Evolutionary conservation across 2,888 invertebrate genomes (phyloP).

Genomic region (Catocala sponsa): DNA sequence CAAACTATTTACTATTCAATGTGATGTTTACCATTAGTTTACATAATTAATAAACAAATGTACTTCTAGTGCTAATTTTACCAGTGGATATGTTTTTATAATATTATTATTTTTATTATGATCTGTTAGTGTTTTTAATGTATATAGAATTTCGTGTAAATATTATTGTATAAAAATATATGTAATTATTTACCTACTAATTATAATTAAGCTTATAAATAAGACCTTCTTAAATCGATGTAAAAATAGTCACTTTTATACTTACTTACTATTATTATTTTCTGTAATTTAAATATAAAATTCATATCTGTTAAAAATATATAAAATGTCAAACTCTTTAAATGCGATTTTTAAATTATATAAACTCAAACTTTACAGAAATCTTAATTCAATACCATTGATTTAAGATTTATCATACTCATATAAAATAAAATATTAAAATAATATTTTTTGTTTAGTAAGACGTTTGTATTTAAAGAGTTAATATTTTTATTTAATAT

Average conservation of each 20-base stretch:
- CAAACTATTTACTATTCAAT: constrained; percentile 41
- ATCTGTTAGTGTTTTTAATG: constrained; percentile 74
- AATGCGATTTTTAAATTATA: background rate
- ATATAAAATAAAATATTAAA: too few relatives aligned
- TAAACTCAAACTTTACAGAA: too few relatives aligned
- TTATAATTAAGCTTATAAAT: constrained; percentile 40
- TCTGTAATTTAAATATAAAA: constrained; percentile 33
- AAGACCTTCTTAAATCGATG: constrained; percentile 43
- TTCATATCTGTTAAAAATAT: constrained; percentile 33
- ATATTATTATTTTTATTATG: constrained; percentile 59
- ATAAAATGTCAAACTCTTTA: constrained; percentile 7
- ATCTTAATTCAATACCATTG: too few relatives aligned
- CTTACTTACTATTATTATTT: constrained; percentile 45
- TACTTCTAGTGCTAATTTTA: constrained; percentile 49
- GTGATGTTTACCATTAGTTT: constrained; percentile 81
- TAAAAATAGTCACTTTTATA: constrained; percentile 53
- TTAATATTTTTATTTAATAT: constrained; percentile 24
- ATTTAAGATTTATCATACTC: too few relatives aligned
- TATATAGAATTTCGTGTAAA: constrained; percentile 70
- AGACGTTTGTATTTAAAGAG: constrained; percentile 6
- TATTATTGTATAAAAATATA: constrained; percentile 69
- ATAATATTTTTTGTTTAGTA: background rate
- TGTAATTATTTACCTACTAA: constrained; percentile 51
- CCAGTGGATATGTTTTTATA: constrained; percentile 46
- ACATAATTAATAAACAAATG: constrained; percentile 45